A percentile compares a stretch with the other conserved stretches of the same genome.
These are phyloP conservation scores for Phocides pigmalion DNA, from an alignment of 1,140 invertebrate species.

Conservation along the genomic window DNA sequence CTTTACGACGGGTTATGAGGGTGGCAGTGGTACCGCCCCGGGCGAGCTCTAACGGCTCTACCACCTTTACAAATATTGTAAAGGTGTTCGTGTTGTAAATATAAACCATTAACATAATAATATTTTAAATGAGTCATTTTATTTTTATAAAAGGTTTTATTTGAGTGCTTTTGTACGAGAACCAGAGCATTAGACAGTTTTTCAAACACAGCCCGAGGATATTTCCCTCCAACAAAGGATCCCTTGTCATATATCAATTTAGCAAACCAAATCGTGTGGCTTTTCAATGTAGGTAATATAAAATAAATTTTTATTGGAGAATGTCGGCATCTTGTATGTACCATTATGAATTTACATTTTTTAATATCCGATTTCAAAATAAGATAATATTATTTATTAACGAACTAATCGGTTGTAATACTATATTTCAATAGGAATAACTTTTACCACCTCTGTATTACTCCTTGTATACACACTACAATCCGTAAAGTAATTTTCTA, in stretches of 20 bases:
- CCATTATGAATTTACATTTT: not conserved
- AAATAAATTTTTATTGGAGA: not conserved
- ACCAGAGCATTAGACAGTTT: not conserved
- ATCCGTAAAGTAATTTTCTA: too few relatives aligned
- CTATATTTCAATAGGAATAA: too few relatives aligned
- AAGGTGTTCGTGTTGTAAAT: too few relatives aligned
- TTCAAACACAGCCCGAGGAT: not conserved
- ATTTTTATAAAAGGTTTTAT: not conserved
- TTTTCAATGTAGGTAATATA: not conserved
- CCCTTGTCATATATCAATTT: constrained; percentile 1
- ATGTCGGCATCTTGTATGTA: not conserved
- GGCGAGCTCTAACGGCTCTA: too few relatives aligned
- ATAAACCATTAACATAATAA: too few relatives aligned
- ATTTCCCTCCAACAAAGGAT: constrained; percentile 1
- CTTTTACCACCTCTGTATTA: too few relatives aligned
- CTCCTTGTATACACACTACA: too few relatives aligned
- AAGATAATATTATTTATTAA: not conserved
- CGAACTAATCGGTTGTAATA: too few relatives aligned
- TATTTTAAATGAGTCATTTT: too few relatives aligned
- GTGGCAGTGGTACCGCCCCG: too few relatives aligned
- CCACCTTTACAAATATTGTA: too few relatives aligned
- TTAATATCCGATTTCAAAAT: not conserved
- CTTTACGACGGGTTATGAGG: too few relatives aligned
- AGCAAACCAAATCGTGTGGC: not conserved
- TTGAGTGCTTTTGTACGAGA: not conserved